A percentile compares a stretch with the other conserved stretches of the same genome.
Evolutionary conservation across 2,888 invertebrate species (phyloP).

Genomic region (Idaea biselata): DNA sequence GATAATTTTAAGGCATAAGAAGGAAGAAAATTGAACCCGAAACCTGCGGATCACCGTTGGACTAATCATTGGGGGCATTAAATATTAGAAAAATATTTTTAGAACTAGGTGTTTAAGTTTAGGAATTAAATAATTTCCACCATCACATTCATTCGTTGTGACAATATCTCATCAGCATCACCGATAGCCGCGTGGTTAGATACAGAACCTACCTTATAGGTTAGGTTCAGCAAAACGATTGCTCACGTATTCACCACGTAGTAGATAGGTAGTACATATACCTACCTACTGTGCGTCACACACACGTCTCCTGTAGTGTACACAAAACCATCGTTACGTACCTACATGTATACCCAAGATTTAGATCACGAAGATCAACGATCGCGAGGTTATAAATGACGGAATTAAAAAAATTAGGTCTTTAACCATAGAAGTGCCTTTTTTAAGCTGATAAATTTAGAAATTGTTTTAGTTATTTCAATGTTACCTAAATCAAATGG

Average conservation of each 20-base stretch:
- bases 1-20: too few species aligned
- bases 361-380: constrained; percentile 52
- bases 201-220: not conserved
- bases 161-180: not conserved
- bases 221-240: constrained; percentile 1
- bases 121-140: too few species aligned
- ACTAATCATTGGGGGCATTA: too few species aligned
- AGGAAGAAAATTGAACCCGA: too few species aligned
- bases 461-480: too few species aligned
- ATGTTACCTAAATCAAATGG: too few species aligned
- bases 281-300: constrained; percentile 35
- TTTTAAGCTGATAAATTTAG: not conserved
- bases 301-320: constrained; percentile 31
- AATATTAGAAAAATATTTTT: too few species aligned
- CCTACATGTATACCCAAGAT: constrained; percentile 37
- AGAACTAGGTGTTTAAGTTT: too few species aligned
- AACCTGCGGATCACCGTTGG: too few species aligned
- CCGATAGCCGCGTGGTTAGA: not conserved
- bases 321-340: constrained; percentile 26
- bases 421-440: not conserved
- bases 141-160: not conserved
- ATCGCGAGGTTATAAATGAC: constrained; percentile 46
- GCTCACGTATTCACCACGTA: constrained; percentile 8
- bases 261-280: constrained; percentile 9
- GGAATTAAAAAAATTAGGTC: constrained; percentile 37